Base-by-base conservation (phyloP, 1,140 invertebrate species). In the Nasonia longicornis region DNA sequence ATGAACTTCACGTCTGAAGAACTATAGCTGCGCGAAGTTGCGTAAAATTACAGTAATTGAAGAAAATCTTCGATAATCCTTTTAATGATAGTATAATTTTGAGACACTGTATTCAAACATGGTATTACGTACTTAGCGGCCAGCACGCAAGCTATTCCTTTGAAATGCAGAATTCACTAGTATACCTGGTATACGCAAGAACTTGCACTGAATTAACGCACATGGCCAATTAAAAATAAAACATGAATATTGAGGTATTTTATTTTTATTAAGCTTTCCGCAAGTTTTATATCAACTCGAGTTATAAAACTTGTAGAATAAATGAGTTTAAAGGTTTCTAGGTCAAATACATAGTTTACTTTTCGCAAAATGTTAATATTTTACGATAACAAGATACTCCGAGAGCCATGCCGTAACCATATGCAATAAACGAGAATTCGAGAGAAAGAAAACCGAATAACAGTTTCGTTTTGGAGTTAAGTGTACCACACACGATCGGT, bases 391-490 rank as follows among this genome's bases (percentile, higher is more conserved):
- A 29, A 71, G 69, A 38, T 71, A 67, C 29, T 35, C 10, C 26
- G 66, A 26, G 69, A 31, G 69, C 69, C 35, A 71, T 71, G 16
- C 69, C 69, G 35, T 71, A 71, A 71, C 31, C 12, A 35, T n/a
- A 38, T 38, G 69, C 16, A 71, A 71, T 71, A 71, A 71, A 71
- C 69, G 16, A 71, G 69, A 71, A 71, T 42, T 71, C 31, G 20
- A 71, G 35, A 71, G 64, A 67, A 77, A 45, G 26, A 29, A 77
- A 67, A 77, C 38, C 35, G 45, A 74, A 67, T 69, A 79, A 83
- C 83, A 80, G 83, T 84, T 84, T 83, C 70, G 83, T 84, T 84
- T 83, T 63, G 78, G 79, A 76, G 67, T 52, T 80, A 84, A 84
- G 80, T 84, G 77, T 84, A 83, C 80, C 80, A 82, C 77, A 82